Percentiles rank a stretch among this genome's conserved stretches.
Evolutionary conservation across 2,113 vertebrate species (phyloP).

Genomic region (Dendropsophus ebraccatus): DNA sequence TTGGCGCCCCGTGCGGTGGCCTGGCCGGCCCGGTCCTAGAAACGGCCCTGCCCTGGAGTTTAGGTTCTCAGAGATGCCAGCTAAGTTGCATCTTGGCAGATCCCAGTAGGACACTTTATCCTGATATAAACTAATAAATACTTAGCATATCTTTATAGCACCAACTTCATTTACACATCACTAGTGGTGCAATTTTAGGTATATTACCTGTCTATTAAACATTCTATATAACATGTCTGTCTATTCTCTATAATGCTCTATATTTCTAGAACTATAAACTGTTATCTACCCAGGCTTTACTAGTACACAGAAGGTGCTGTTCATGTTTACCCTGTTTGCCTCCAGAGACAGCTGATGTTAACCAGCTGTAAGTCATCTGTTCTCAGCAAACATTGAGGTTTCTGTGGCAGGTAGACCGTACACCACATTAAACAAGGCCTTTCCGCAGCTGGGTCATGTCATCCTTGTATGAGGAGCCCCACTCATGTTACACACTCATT

Average conservation of each 20-base stretch:
- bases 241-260: not conserved
- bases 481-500: slow-evolving; percentile 26
- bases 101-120: no score
- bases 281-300: not conserved
- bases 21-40: no score
- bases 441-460: slow-evolving; percentile 49
- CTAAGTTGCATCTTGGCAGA: no score
- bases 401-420: slow-evolving; percentile 57
- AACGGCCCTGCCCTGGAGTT: no score
- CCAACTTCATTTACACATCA: no score
- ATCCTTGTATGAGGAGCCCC: slow-evolving; percentile 19
- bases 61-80: no score
- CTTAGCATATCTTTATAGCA: no score
- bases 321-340: slow-evolving; percentile 36
- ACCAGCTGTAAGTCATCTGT: slow-evolving; percentile 58
- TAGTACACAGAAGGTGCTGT: slow-evolving; percentile 45
- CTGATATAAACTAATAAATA: no score
- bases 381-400: slow-evolving; percentile 57
- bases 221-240: not conserved
- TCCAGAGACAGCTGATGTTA: slow-evolving; percentile 52
- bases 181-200: no score
- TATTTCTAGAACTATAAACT: slow-evolving; percentile 9
- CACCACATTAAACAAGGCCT: slow-evolving; percentile 54
- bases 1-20: no score
- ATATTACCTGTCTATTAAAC: no score